phyloP scores from a whole-genome alignment of 2,113 vertebrate species.

The Ivindomyrus marchei region DNA sequence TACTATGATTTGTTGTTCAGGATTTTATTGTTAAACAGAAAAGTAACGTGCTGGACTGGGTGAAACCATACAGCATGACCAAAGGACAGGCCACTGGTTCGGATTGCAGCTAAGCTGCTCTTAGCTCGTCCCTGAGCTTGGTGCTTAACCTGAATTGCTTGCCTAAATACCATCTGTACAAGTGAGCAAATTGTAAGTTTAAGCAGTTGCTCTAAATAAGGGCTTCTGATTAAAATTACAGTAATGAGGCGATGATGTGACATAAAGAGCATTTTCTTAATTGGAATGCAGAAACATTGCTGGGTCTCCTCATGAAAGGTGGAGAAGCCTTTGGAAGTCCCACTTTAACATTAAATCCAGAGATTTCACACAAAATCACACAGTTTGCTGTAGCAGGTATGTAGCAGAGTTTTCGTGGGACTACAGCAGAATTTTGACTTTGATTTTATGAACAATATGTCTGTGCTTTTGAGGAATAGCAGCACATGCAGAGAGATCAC shows the following conservation, averaged over 20 bases:
- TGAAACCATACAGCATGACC: background rate
- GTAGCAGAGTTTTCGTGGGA: background rate
- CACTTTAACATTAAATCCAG: background rate
- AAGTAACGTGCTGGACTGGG: background rate
- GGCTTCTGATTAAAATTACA: slow-evolving; percentile 13
- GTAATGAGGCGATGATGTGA: background rate
- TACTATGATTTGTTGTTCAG: background rate
- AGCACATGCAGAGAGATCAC: background rate
- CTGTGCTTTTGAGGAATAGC: background rate
- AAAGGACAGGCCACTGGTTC: background rate
- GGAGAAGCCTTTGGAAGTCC: background rate
- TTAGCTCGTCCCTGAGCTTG: background rate
- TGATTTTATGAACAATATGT: background rate
- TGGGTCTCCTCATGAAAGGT: background rate
- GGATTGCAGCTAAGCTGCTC: background rate
- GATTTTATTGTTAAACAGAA: background rate
- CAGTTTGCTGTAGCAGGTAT: background rate
- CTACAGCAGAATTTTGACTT: background rate
- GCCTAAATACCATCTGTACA: slow-evolving; percentile 5
- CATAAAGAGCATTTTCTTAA: slow-evolving; percentile 13
- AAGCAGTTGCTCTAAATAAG: slow-evolving; percentile 9
- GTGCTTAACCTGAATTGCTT: background rate
- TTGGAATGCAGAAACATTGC: background rate
- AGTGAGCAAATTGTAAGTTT: slow-evolving; percentile 10
- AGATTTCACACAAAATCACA: background rate